These are phyloP conservation scores for Notiomystis cincta DNA, from an alignment of 2,113 vertebrate genomes.

Conservation along the genomic window DNA sequence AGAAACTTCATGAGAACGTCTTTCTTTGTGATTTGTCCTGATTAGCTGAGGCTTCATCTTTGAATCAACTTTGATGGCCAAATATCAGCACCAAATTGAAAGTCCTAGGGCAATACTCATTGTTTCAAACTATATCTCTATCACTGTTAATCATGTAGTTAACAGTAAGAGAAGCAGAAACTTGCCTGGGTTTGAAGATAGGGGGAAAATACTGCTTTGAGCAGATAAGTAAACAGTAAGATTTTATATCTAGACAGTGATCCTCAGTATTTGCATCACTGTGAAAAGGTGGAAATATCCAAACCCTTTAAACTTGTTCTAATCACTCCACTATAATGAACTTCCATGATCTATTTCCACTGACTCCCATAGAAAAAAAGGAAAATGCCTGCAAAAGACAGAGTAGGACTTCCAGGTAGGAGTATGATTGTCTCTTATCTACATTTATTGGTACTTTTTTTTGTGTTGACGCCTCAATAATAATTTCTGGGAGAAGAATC, in stretches of 20 bases:
- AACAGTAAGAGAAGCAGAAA: neutral
- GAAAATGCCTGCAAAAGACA: neutral
- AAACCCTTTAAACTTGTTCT: neutral
- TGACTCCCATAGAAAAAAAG: neutral
- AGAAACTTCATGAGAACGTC: neutral
- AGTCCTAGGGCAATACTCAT: neutral
- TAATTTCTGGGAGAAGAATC: neutral
- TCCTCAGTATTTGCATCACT: neutral
- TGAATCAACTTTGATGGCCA: neutral
- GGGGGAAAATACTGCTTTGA: neutral
- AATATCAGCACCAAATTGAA: neutral
- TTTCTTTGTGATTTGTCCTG: neutral
- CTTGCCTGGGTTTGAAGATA: neutral
- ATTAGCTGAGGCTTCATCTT: neutral
- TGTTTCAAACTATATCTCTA: neutral
- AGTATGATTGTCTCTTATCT: neutral
- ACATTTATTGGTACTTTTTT: neutral
- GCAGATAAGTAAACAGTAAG: neutral
- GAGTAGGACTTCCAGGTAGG: neutral
- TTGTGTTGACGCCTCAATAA: neutral
- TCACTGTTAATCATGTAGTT: neutral
- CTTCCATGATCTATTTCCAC: neutral
- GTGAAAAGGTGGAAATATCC: neutral
- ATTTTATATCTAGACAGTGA: too few relatives aligned
- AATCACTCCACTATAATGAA: neutral